A percentile compares a stretch with the other conserved stretches of the same genome.
Evolutionary conservation across 2,888 invertebrate species (phyloP).

Genomic region (Agapostemon virescens): DNA sequence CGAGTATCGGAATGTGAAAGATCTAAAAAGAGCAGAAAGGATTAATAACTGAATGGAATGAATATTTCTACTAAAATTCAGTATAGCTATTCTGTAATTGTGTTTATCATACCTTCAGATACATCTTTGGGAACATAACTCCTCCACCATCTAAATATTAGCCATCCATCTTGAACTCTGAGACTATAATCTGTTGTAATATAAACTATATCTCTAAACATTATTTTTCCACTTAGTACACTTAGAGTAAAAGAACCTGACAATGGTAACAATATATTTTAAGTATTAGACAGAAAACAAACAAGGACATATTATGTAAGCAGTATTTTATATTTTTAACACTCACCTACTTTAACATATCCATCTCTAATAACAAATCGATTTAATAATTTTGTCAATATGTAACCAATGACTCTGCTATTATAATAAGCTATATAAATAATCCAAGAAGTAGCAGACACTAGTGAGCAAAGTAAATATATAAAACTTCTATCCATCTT

Average conservation of each 20-base stretch:
- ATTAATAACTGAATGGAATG: not conserved
- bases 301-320: not conserved
- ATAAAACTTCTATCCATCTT: constrained; percentile 89
- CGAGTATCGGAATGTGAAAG: constrained; percentile 96
- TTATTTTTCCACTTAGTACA: constrained; percentile 98
- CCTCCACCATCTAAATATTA: constrained; percentile 99
- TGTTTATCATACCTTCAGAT: constrained; percentile 88
- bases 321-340: not conserved
- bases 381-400: constrained; percentile 93
- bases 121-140: constrained; percentile 97
- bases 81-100: not conserved
- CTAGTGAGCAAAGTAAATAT: constrained; percentile 89
- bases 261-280: not conserved
- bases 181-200: constrained; percentile 96
- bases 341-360: constrained; percentile 92
- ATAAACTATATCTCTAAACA: constrained; percentile 97
- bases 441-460: constrained; percentile 93
- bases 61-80: not conserved
- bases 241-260: constrained; percentile 96
- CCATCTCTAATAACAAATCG: constrained; percentile 92
- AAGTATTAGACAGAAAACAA: not conserved
- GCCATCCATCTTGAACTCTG: constrained; percentile 96
- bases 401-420: constrained; percentile 93
- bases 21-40: constrained; percentile 83
- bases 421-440: constrained; percentile 97